Base-by-base conservation (phyloP, 2,113 vertebrate species). In the Caranx melampygus region DNA sequence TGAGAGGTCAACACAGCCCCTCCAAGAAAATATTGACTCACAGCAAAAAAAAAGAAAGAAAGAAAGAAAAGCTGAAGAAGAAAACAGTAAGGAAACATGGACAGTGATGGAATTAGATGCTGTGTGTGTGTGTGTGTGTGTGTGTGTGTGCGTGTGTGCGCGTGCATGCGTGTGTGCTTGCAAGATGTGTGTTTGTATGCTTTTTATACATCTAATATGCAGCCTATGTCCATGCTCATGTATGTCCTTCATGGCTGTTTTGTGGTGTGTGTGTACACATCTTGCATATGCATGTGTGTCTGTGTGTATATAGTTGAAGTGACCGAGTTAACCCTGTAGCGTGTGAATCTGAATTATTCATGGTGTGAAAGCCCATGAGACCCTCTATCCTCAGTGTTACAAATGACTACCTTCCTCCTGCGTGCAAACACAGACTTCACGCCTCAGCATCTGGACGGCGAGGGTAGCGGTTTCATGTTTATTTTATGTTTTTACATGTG, bases 301-400 rank as follows among this genome's bases (percentile, higher is more conserved):
- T 74, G 18, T 75, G 74, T 61, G 72, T 68, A n/a, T 81, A 51
- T 69, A 49, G 67, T 47, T 66, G 76, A 79, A 61, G 65, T 92
- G 89, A 92, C 91, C 79, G 62, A 79, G 84, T 90, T 89, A 90
- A 89, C 88, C 58, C 79, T 3, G 42, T 71, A 71, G 74, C 59
- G 21, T 88, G 82, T 61, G 69, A 87, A 83, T 71, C 40, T 89
- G 85, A 92, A 92, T 92, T 73, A 93, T 93, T 92, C 89, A 92
- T 91, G 4, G 26, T 13, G 54, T 72, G 47, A 72, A 86, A 84
- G 34, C 91, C 84, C 82, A 58, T 31, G 89, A 89, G 90, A 88
- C 70, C 11, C 51, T 51, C 79, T 77, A 72, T 82, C 73, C 76
- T 79, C 80, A 79, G 74, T 37, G 83, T 83, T 81, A 90, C 90